Conservation (phyloP, 2,888 invertebrate species). For the Dynastes tityus region DNA sequence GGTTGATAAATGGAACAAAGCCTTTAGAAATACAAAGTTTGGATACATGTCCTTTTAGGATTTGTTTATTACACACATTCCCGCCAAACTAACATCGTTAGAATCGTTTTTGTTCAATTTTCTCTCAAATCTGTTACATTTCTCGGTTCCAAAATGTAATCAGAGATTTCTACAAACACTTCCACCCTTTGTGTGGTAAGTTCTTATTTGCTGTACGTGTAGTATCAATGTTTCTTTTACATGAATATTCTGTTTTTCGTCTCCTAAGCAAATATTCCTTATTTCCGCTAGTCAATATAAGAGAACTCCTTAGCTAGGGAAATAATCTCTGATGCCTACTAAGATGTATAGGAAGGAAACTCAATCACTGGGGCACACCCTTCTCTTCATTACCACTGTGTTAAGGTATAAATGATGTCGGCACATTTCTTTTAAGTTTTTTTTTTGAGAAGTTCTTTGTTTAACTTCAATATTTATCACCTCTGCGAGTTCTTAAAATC, state of each 20-base stretch:
- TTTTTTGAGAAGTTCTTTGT: conserved; percentile 19
- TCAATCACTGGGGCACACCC: conserved; percentile 21
- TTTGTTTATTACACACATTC: no score
- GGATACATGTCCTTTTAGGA: no score
- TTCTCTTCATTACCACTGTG: conserved; percentile 15
- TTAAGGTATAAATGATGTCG: conserved; percentile 27
- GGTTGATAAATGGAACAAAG: no score
- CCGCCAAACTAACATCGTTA: no score
- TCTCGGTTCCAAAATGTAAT: no score
- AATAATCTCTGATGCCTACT: neutral
- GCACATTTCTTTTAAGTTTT: neutral
- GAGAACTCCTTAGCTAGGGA: neutral
- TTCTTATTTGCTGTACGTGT: conserved; percentile 4
- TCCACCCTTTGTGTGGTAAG: neutral
- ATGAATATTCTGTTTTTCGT: conserved; percentile 6
- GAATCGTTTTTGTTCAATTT: no score
- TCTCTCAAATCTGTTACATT: no score
- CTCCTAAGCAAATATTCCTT: conserved; percentile 8
- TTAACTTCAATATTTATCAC: conserved; percentile 29
- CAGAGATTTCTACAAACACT: no score
- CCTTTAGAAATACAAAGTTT: no score
- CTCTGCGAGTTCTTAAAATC: conserved; percentile 4
- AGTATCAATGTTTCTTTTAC: conserved; percentile 17
- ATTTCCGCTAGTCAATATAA: conserved; percentile 11
- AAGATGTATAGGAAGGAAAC: conserved; percentile 22